phyloP scores from a whole-genome alignment of 2,888 invertebrate genomes.

The Hoplodrina ambigua region DNA sequence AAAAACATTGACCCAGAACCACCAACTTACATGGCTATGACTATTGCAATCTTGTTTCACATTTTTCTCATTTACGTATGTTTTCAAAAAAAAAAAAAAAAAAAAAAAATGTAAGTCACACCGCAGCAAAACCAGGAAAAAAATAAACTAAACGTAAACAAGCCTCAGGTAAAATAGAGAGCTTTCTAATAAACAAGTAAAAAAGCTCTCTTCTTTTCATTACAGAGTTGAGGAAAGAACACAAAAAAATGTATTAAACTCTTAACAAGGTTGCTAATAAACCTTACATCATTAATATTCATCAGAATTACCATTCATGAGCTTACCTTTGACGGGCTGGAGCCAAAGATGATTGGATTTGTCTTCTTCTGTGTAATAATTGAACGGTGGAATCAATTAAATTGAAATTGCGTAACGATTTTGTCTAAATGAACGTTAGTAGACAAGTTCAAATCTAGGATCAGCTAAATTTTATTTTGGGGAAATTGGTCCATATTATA shows the following conservation, averaged over 20 bases:
- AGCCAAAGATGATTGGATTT: constrained; percentile 50
- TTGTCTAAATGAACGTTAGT: not conserved
- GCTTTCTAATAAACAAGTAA: constrained; percentile 16
- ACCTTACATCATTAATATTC: constrained; percentile 58
- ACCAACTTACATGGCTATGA: not conserved
- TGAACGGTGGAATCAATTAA: constrained; percentile 34
- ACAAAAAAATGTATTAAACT: constrained; percentile 55
- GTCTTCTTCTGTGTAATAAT: constrained; percentile 40
- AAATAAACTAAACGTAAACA: not conserved
- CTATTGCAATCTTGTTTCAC: not conserved
- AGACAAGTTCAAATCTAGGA: too few relatives aligned
- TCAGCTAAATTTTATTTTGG: constrained; percentile 18
- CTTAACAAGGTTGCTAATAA: constrained; percentile 54
- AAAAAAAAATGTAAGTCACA: too few relatives aligned
- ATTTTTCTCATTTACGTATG: not conserved
- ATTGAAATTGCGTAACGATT: constrained; percentile 17
- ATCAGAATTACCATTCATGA: constrained; percentile 58
- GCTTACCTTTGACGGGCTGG: constrained; percentile 37
- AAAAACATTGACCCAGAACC: too few relatives aligned
- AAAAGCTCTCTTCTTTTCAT: constrained; percentile 25
- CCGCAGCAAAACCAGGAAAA: not conserved
- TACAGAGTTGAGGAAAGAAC: constrained; percentile 24
- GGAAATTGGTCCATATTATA: too few relatives aligned
- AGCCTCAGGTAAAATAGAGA: not conserved
- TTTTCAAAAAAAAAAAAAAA: not conserved